Conservation (phyloP, 2,113 vertebrate genomes). For the Mormyrus iriodes region DNA sequence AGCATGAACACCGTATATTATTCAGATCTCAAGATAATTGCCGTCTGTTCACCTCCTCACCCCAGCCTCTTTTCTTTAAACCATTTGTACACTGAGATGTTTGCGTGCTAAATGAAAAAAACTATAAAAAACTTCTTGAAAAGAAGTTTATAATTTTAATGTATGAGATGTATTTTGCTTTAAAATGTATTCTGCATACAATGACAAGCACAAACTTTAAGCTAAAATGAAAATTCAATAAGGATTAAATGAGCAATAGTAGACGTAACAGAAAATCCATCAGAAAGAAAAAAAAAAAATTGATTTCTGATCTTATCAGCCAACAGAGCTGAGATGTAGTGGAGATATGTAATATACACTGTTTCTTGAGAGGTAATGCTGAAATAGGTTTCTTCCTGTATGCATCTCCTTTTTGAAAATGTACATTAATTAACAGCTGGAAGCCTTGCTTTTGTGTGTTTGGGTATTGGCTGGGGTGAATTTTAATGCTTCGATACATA, state of each 20-base stretch:
- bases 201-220: background rate
- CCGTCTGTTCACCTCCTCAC: background rate
- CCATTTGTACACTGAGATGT: background rate
- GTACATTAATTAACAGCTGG: background rate
- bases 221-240: background rate
- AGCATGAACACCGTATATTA: background rate
- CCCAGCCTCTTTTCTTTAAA: background rate
- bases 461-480: conserved; percentile 26
- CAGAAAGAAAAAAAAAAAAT: background rate
- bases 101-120: background rate
- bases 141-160: background rate
- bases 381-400: background rate
- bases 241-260: background rate
- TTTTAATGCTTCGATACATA: background rate
- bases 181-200: background rate
- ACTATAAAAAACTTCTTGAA: background rate
- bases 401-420: background rate
- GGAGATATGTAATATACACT: background rate
- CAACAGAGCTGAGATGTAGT: background rate
- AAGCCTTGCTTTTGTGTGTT: background rate
- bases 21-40: background rate
- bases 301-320: background rate
- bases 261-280: background rate
- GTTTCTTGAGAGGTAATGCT: background rate
- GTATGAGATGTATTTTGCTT: background rate